Conservation (phyloP, 2,888 invertebrate species). For the Apodemia duryi region DNA sequence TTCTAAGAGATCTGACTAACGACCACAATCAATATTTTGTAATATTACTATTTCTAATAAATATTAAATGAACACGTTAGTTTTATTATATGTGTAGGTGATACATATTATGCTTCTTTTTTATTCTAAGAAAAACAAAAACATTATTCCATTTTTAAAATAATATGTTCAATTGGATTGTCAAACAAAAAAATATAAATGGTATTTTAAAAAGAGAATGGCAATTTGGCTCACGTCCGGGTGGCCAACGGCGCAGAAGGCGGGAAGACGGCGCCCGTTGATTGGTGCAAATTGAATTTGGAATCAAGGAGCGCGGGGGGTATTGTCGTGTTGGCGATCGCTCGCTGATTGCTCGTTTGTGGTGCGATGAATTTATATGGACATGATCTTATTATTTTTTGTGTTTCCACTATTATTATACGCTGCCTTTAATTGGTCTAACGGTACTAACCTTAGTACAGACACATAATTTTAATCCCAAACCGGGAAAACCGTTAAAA, state of each 20-base stretch:
- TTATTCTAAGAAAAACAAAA: neutral
- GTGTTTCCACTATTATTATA: neutral
- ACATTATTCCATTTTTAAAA: constrained; percentile 5
- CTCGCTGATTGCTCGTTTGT: constrained; percentile 78
- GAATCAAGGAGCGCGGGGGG: constrained; percentile 54
- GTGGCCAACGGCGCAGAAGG: constrained; percentile 58
- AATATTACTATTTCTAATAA: too few species aligned
- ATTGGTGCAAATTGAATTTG: constrained; percentile 80
- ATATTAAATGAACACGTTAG: neutral
- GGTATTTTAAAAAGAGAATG: constrained; percentile 37
- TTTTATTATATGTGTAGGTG: neutral
- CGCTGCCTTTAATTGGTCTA: too few species aligned
- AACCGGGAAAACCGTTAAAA: too few species aligned
- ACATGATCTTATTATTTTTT: constrained; percentile 32
- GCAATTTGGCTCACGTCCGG: constrained; percentile 53
- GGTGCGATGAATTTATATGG: constrained; percentile 55
- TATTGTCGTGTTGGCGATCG: constrained; percentile 78
- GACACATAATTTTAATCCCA: too few species aligned
- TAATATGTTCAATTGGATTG: constrained; percentile 18
- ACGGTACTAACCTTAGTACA: too few species aligned
- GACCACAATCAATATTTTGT: too few species aligned
- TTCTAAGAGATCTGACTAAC: too few species aligned
- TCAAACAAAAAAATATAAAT: constrained; percentile 31
- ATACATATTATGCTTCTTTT: neutral
- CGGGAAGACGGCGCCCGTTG: constrained; percentile 76